Base-by-base conservation (phyloP, 2,888 invertebrate species). In the Sarcophaga caerulescens region DNA sequence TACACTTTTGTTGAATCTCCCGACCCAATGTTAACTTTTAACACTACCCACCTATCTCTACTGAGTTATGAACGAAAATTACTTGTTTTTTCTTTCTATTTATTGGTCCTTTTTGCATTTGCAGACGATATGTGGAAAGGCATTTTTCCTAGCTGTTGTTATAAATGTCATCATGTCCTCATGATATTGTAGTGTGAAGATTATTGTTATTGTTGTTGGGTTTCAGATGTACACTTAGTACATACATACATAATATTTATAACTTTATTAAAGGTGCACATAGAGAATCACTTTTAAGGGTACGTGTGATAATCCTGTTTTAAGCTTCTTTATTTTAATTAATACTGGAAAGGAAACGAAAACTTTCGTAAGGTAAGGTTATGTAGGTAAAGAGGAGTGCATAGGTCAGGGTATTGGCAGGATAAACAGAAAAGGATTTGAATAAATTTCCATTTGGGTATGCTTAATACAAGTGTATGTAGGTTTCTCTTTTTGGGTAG, bases 271-370 rank as follows among this genome's bases (percentile, higher is more conserved):
- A 66, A 19, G 45, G 19, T 35, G 8, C 12, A 3, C 52, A 35
- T 0, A 35, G 35, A 69, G 69, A 52, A 52, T 12, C 17, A 23
- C 21, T 8, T 23, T 21, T 14, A 74, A 66, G 86, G 81, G 81
- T 78, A 81, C 81, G 86, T 84, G 86, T 84, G 81, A 84, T 86
- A 86, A 86, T 84, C 81, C 70, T 25, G 69, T 71, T 86, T 84
- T 84, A 86, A 86, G 84, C 84, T 78, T 78, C 84, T 84, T 83
- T 85, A 83, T 83, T 85, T 85, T 85, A 85, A 85, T 83, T 85
- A 35, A 35, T 35, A 35, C 77, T 74, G 77, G 45, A 52, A 63
- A 57, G 68, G 11, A 52, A 78, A 65, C 23, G 59, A 59, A 35
- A 35, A 35, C 52, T 63, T 63, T 52, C 0, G 1, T 35, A 6